Evolutionary conservation across 2,888 invertebrate genomes (phyloP).

Genomic region (Ormia ochracea): DNA sequence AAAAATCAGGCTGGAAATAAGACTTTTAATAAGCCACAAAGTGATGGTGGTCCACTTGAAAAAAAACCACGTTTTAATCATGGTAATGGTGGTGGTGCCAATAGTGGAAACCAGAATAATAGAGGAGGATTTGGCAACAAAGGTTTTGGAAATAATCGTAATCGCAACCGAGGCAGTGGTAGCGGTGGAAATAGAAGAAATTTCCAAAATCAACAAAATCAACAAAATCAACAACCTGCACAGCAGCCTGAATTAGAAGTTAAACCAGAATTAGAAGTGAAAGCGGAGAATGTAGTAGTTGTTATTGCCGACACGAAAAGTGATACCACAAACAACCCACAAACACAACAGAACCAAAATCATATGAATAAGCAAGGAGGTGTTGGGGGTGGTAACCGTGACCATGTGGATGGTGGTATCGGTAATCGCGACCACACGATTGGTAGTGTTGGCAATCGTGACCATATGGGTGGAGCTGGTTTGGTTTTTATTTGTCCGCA

Average conservation of each 20-base stretch:
- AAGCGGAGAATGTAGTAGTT: not conserved
- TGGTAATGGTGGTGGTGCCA: slow-evolving; percentile 63
- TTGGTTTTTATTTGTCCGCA: too few relatives aligned
- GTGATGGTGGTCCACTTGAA: slow-evolving; percentile 71
- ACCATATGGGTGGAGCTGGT: slow-evolving; percentile 20
- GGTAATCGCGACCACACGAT: slow-evolving; percentile 18
- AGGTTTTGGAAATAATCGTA: slow-evolving; percentile 71
- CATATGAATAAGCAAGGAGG: slow-evolving; percentile 45
- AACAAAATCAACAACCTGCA: slow-evolving; percentile 35
- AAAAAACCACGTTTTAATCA: slow-evolving; percentile 74
- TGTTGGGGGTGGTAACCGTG: slow-evolving; percentile 34
- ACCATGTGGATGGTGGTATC: slow-evolving; percentile 14
- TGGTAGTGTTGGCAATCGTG: slow-evolving; percentile 25
- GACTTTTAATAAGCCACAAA: slow-evolving; percentile 54
- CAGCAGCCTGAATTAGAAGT: slow-evolving; percentile 14
- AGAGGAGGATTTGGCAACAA: slow-evolving; percentile 60
- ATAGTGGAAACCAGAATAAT: slow-evolving; percentile 65
- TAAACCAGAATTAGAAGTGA: slow-evolving; percentile 9
- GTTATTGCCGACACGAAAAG: slow-evolving; percentile 2
- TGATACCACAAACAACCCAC: slow-evolving; percentile 27
- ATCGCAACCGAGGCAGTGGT: slow-evolving; percentile 50
- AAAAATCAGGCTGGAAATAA: slow-evolving; percentile 62
- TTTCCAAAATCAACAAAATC: slow-evolving; percentile 68
- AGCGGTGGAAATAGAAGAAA: slow-evolving; percentile 66
- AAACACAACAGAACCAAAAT: slow-evolving; percentile 49